These are phyloP conservation scores for Ormyrus labotus DNA, from an alignment of 2,888 invertebrate species.

Conservation along the genomic window DNA sequence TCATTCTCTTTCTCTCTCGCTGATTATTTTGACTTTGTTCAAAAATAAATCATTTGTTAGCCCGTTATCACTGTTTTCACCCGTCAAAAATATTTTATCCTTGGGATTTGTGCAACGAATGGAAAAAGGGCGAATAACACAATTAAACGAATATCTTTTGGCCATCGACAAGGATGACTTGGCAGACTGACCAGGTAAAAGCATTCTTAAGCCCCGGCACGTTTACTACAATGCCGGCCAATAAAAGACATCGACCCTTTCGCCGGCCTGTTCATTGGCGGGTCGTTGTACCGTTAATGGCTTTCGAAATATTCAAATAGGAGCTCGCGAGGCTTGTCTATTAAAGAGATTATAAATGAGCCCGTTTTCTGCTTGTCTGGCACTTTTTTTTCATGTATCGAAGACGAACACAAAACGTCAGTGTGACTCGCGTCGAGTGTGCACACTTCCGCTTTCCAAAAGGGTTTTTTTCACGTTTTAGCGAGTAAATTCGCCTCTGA, in stretches of 20 bases:
- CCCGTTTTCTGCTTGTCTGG: constrained; percentile 36
- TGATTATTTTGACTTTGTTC: no score
- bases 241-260: background rate
- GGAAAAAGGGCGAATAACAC: no score
- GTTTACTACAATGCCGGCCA: background rate
- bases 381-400: constrained; percentile 32
- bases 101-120: no score
- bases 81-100: no score
- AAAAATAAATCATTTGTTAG: no score
- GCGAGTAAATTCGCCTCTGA: no score
- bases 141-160: no score
- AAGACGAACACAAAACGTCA: background rate
- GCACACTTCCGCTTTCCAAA: no score
- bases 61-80: no score
- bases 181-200: background rate
- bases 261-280: constrained; percentile 27
- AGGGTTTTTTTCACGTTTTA: no score
- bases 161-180: no score
- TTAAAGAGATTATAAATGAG: constrained; percentile 15
- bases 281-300: constrained; percentile 59
- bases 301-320: constrained; percentile 59
- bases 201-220: background rate
- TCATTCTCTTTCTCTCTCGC: no score
- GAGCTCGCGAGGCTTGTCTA: constrained; percentile 28
- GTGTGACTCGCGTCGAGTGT: constrained; percentile 12